Evolutionary conservation across 2,113 vertebrate genomes (phyloP), one percentile per base, ranked within the genome.

Genomic region (Tupaia tana): DNA sequence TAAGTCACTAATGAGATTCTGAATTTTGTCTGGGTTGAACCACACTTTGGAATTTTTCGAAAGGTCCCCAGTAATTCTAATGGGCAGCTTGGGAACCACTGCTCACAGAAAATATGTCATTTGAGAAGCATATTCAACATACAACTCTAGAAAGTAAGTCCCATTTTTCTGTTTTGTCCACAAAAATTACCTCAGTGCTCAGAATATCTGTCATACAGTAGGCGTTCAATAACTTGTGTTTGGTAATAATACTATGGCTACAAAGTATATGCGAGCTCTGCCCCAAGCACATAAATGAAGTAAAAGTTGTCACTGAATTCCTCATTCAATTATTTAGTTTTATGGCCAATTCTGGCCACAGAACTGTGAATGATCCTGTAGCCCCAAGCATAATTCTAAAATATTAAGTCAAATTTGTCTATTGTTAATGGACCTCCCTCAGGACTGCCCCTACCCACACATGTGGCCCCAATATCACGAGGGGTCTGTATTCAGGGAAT

Each of bases 21-120:
- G 2, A 95, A 89, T 90, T 93, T 90, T 58, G 20, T 71, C 70
- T 91, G 59, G 27, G 75, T 70, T 66, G n/a, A 75, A 59, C n/a
- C 66, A 90, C 80, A 20, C 59, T 90, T 90, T 52, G 71, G 83
- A 91, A 93, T 74, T 91, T 95, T 94, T 87, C 75, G 7, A 90
- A 95, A 92, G 69, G 61, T 80, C 43, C 73, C 78, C 74, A 27
- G 43, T 67, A 66, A 94, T 75, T 95, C 78, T 94, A 70, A 88
- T 20, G 58, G 54, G 81, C 43, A 90, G 43, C 59, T 86, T 85
- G 86, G 82, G 63, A 92, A 85, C 13, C 78, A 90, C 74, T 88
- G 63, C 54, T 64, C 14, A 61, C 64, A 59, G 34, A 54, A 89
- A 94, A 88, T n/a, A 54, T 34, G 43, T 74, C 74, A 7, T 90